These are phyloP conservation scores for Otocyon megalotis DNA, from an alignment of 2,113 vertebrate species.

Conservation along the genomic window DNA sequence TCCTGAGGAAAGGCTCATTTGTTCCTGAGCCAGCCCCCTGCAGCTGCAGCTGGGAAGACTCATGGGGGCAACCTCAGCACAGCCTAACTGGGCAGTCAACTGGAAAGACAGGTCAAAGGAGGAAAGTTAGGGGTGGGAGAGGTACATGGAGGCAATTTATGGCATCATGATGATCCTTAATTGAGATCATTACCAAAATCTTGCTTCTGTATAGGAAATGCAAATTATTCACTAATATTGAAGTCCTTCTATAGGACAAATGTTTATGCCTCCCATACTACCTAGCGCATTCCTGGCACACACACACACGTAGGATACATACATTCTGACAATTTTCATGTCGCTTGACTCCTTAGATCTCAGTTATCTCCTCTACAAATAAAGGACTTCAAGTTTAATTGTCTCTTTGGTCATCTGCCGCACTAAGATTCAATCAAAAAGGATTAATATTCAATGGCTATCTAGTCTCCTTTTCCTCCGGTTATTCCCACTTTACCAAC, in stretches of 20 bases:
- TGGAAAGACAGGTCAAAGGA: neutral
- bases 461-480: neutral
- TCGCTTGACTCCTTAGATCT: neutral
- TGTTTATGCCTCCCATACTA: neutral
- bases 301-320: neutral
- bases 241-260: neutral
- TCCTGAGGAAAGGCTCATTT: conserved; percentile 49
- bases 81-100: neutral
- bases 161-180: neutral
- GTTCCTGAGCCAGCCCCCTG: neutral
- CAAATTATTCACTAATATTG: neutral
- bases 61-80: fast-evolving
- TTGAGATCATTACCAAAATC: neutral
- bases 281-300: neutral
- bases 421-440: conserved; percentile 19
- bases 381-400: neutral
- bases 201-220: neutral
- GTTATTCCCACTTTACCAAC: neutral
- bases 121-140: no score
- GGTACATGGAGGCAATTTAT: neutral
- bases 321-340: neutral
- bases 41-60: neutral
- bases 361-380: neutral
- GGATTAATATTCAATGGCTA: neutral
- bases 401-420: neutral